Percentiles rank a stretch among this genome's conserved stretches.
These are phyloP conservation scores for Stenchaetothrips biformis DNA, from an alignment of 2,888 invertebrate species.

Conservation along the genomic window DNA sequence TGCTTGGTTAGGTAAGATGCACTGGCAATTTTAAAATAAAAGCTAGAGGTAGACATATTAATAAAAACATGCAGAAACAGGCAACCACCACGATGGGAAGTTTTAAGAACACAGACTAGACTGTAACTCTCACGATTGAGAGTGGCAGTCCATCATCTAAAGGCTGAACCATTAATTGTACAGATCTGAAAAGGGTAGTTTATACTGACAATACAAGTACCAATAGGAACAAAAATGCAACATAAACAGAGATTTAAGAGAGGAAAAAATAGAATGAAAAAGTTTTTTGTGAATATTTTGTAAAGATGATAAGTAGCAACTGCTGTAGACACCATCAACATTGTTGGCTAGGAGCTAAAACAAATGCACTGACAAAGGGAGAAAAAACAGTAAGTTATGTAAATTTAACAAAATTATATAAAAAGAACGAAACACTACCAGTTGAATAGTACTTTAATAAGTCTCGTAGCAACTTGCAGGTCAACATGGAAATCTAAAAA, in stretches of 20 bases:
- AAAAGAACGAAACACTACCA: not conserved
- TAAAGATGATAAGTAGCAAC: not conserved
- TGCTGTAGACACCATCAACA: too few species aligned
- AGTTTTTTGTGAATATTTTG: not conserved
- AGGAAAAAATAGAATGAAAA: not conserved
- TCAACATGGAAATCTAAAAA: too few species aligned
- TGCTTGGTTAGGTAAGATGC: not conserved
- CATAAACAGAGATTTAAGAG: not conserved
- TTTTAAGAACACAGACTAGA: not conserved
- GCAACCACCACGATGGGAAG: not conserved
- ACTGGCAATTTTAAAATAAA: not conserved
- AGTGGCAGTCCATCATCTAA: not conserved
- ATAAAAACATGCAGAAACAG: not conserved
- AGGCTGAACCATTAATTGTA: too few species aligned
- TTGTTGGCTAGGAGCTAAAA: too few species aligned
- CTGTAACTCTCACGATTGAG: not conserved
- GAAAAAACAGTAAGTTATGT: not conserved
- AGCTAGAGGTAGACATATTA: not conserved
- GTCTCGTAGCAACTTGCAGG: too few species aligned
- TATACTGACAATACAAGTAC: too few species aligned
- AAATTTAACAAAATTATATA: not conserved
- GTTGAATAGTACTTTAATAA: not conserved
- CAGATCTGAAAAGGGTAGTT: too few species aligned
- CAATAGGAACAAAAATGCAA: not conserved
- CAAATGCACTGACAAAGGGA: too few species aligned